A percentile compares a stretch with the other conserved stretches of the same genome.
phyloP scores from a whole-genome alignment of 2,888 invertebrate species.

The Synanthedon vespiformis region DNA sequence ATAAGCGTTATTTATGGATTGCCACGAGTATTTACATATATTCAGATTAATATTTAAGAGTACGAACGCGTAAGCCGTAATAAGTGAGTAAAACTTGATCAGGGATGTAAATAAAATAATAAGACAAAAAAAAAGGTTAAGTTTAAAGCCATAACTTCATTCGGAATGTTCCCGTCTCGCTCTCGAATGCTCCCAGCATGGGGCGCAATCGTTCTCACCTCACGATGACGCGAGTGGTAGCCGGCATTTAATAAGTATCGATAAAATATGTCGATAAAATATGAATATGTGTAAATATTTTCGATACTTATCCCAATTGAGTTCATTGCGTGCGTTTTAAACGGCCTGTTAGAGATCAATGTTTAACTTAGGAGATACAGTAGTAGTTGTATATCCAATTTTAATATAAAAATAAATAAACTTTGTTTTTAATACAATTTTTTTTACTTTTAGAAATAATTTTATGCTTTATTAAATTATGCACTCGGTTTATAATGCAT shows the following conservation, averaged over 20 bases:
- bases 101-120: constrained; percentile 54
- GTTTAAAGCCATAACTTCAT: constrained; percentile 61
- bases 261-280: constrained; percentile 66
- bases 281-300: constrained; percentile 69
- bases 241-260: constrained; percentile 69
- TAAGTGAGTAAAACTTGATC: constrained; percentile 35
- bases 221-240: constrained; percentile 64
- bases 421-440: too few relatives aligned
- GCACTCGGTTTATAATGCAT: too few relatives aligned
- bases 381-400: too few relatives aligned
- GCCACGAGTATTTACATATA: constrained; percentile 1
- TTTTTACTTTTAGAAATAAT: too few relatives aligned
- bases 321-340: constrained; percentile 5
- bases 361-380: too few relatives aligned
- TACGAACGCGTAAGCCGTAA: constrained; percentile 7
- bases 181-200: constrained; percentile 59
- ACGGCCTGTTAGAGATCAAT: neutral
- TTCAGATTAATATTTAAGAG: neutral
- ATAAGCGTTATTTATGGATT: neutral
- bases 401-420: too few relatives aligned
- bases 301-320: constrained; percentile 43
- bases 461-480: too few relatives aligned
- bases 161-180: constrained; percentile 58
- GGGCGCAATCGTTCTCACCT: constrained; percentile 70
- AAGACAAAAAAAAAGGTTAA: constrained; percentile 41